Evolutionary conservation across 23 tunicate genomes (phyloP), one percentile per base, ranked within the genome.

Genomic region (Trididemnum nubilum): DNA sequence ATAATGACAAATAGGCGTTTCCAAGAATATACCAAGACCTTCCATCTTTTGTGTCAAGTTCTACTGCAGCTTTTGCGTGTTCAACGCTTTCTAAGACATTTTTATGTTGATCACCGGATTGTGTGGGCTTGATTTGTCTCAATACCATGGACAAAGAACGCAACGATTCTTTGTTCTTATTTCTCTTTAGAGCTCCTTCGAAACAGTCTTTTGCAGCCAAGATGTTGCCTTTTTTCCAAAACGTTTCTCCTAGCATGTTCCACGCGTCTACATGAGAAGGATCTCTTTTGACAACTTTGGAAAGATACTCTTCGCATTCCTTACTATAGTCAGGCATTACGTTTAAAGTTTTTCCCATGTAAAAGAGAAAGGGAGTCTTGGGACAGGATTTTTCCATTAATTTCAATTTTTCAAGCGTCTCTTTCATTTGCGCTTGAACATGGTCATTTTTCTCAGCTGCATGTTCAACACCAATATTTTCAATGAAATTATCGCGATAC

Each of bases 221-320:
- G 23, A 87, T 80, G 59, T 93, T 87, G 0, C 86, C 89, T 57
- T 93, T 93, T 70, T 93, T 93, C 98, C 98, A 93, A 72, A 93
- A 93, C 15, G 93, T 93, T 76, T 93, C 98, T 26, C 98, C 98
- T 2, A 93, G 83, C 74, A 88, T 49, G 79, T 93, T 93, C 98
- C 98, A 93, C 22, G 78, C 98, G 36, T 88, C 89, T 2, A 88
- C 80, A 29, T 76, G 52, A 0, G 98, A 93, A 1, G 98, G 98
- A 54, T 93, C 93, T 29, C 98, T 83, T 37, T 93, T 93, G 0
- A 93, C 98, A 19, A 83, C 98, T 84, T 93, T 93, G 0, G 98
- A 93, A 29, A 93, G 74, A 37, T 70, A 75, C 9, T 93, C 98
- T 73, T 93, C 98, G 78, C 98, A 93, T 27, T 87, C 94, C 33